Conservation (phyloP, 2,797 vertebrate species). For the Anisognathus igniventris region DNA sequence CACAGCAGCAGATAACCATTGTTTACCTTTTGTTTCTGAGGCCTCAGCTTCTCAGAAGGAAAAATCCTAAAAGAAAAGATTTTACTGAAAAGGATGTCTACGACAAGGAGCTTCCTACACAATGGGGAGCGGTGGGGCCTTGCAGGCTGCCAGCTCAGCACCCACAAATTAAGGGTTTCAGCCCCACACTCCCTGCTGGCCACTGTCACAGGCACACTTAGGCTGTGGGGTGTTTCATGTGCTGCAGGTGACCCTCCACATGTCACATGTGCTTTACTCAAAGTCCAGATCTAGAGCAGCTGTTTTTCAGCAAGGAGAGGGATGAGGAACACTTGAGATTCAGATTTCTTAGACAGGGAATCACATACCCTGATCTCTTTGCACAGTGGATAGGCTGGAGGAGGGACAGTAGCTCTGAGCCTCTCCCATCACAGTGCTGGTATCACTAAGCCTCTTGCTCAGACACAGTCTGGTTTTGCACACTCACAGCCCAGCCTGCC, state of each 20-base stretch:
- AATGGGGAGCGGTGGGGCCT: background rate
- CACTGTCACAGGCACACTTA: background rate
- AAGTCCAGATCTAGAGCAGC: background rate
- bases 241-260: background rate
- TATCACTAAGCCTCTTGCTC: background rate
- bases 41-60: too few species aligned
- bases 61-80: too few species aligned
- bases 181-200: background rate
- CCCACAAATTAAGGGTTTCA: background rate
- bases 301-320: background rate
- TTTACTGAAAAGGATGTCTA: too few species aligned
- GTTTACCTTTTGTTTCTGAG: too few species aligned
- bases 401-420: background rate
- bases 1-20: too few species aligned
- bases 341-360: background rate
- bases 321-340: background rate
- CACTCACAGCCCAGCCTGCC: background rate
- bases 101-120: background rate
- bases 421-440: background rate
- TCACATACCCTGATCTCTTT: too few species aligned
- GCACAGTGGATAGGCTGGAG: background rate
- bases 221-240: background rate
- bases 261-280: background rate
- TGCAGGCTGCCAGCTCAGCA: background rate
- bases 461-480: background rate